Percentiles rank a stretch among this genome's conserved stretches.
phyloP scores from a whole-genome alignment of 2,888 invertebrate species.

The Dasypolia templi region DNA sequence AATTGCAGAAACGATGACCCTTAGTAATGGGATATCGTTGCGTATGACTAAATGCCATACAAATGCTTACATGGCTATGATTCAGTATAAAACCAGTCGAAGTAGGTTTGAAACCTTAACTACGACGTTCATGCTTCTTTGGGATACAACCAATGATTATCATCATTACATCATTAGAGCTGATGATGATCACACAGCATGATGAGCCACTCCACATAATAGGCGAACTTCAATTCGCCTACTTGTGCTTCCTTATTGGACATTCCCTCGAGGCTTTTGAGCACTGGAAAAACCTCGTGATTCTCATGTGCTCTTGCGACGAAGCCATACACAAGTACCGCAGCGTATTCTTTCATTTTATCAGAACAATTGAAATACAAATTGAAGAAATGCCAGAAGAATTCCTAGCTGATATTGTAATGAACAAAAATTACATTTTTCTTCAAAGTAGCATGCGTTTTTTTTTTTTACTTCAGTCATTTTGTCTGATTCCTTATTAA shows the following conservation, averaged over 20 bases:
- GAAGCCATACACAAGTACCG: slow-evolving; percentile 93
- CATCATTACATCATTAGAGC: too few relatives aligned
- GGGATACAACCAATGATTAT: background rate
- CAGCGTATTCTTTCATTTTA: slow-evolving; percentile 94
- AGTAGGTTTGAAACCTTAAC: background rate
- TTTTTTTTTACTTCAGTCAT: background rate
- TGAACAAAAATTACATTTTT: slow-evolving; percentile 94
- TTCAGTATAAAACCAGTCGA: slow-evolving; percentile 24
- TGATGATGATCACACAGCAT: too few relatives aligned
- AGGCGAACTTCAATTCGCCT: slow-evolving; percentile 97
- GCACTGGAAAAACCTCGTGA: slow-evolving; percentile 98
- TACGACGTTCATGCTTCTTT: background rate
- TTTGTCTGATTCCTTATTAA: background rate
- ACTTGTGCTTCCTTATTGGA: slow-evolving; percentile 97
- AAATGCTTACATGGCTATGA: slow-evolving; percentile 31
- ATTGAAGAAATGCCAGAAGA: slow-evolving; percentile 98
- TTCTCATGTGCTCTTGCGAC: slow-evolving; percentile 95
- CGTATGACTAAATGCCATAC: slow-evolving; percentile 16
- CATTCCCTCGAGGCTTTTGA: slow-evolving; percentile 98
- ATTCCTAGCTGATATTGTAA: slow-evolving; percentile 96
- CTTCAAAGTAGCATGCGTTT: background rate
- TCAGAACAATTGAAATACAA: slow-evolving; percentile 94
- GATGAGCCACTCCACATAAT: slow-evolving; percentile 93
- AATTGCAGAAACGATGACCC: background rate
- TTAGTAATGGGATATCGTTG: background rate